Evolutionary conservation across 2,888 invertebrate genomes (phyloP).

Genomic region (Escarpia spicata): DNA sequence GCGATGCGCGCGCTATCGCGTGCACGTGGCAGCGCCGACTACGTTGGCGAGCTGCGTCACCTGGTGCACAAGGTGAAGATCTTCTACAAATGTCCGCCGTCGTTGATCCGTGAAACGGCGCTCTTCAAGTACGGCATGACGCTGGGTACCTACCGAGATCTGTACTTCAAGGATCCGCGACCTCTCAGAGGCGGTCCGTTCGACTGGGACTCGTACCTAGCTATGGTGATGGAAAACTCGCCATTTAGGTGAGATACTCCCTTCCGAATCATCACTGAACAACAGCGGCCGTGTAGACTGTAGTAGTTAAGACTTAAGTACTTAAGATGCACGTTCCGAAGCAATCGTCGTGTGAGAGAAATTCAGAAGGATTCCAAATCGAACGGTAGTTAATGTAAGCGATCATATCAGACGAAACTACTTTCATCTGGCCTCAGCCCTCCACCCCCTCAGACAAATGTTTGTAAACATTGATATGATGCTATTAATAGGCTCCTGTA

Average conservation of each 20-base stretch:
- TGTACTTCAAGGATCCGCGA: background rate
- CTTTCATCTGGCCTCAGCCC: no score
- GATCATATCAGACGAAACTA: no score
- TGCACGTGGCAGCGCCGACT: background rate
- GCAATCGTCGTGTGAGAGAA: background rate
- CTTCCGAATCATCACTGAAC: background rate
- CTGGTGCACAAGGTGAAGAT: conserved; percentile 19
- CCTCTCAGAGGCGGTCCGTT: background rate
- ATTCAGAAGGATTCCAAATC: background rate
- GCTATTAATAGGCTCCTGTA: no score
- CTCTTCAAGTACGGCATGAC: conserved; percentile 18
- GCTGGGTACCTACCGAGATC: background rate
- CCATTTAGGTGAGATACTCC: background rate
- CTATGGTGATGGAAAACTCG: background rate
- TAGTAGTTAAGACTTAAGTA: no score
- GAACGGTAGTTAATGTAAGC: background rate
- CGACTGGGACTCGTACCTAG: background rate
- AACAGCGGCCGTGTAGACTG: background rate
- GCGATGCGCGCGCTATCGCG: conserved; percentile 19
- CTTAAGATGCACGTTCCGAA: background rate
- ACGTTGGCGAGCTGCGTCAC: conserved; percentile 26
- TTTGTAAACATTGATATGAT: no score
- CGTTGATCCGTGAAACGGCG: background rate
- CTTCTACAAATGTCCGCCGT: conserved; percentile 28
- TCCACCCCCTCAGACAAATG: no score